Base-by-base conservation (phyloP, 2,113 vertebrate genomes). In the Condylura cristata region DNA sequence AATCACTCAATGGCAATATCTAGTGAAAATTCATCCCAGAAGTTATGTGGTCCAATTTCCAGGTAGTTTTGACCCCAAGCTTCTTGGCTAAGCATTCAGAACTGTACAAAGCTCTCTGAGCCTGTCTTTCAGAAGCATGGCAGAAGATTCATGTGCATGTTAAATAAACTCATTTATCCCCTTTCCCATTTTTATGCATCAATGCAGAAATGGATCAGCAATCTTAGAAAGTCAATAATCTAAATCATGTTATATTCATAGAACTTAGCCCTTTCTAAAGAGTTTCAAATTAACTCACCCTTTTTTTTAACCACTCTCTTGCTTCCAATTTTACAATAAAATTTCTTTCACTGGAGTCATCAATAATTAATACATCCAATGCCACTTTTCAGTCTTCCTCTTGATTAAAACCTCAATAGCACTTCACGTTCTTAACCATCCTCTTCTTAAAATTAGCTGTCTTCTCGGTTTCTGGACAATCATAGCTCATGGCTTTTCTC, bases 151-250 rank as follows among this genome's bases (percentile, higher is more conserved):
- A 18, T 51, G 39, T 74, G 68, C 81, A 78, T 86, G 82, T 56
- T 85, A 91, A 95, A 8, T 48, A 81, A 72, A 13, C 39, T 89
- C 65, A 80, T 94, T 95, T 94, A 65, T 83, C 65, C 84, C 89
- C 58, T 74, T 86, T 93, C 32, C 66, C 72, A 30, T 66, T 93
- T 81, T 95, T 70, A 83, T 34, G 75, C 11, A 89, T 44, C 72
- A 87, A 10, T 70, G 61, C n/a, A 90, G 61, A 91, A 94, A 89
- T 65, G 22, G 70, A 81, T 88, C 66, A 51, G 60, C 56, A 20
- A 81, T 78, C 32, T 89, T 86, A 82, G 82, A 92, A 85, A 92
- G 65, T 85, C 61, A 92, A 86, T 92, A 56, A 48, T 72, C 53
- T 85, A 90, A 93, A 95, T 88, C 74, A n/a, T 30, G 18, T 90